Base-by-base conservation (phyloP, 2,113 vertebrate genomes). In the Boulengeromyrus knoepffleri region DNA sequence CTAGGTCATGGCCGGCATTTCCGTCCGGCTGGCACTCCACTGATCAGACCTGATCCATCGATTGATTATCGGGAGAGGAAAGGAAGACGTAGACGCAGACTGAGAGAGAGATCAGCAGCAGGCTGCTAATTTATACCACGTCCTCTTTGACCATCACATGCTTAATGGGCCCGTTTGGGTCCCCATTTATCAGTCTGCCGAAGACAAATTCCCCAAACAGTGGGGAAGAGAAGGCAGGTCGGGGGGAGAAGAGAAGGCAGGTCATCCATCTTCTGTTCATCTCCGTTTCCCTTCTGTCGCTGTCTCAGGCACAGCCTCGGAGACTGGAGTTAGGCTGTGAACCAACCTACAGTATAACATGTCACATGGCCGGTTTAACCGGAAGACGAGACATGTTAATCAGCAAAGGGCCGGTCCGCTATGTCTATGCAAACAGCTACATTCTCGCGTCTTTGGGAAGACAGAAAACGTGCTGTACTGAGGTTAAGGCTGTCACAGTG, bases 61-160 rank as follows among this genome's bases (percentile, higher is more conserved):
- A 70, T 42, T 47, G 83, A 90, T 58, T 89, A 89, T 89, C 87
- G 74, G 84, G 90, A 45, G 85, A 46, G 47, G 3, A 21, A 56
- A 46, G 92, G 88, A 91, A 89, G 88, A 91, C 50, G 66, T 45
- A 91, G 53, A 89, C 50, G 90, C 77, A 88, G 90, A 93, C 86
- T 88, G 89, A 93, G 88, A 88, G 89, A 91, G 89, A 91, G 85
- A 92, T 91, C 36, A 39, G 36, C 36, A 39, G 36, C 36, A 91
- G 89, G 91, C 91, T 89, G 85, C 89, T 90, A 62, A 90, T 92
- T 93, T 92, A 90, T 86, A 56, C 36, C 84, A 84, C 12, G 90
- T 92, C 88, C 91, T 90, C 91, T 85, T 47, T 90, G 92, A 94
- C 91, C 93, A 92, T 90, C 27, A 86, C 66, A 47, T 66, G 62